These are phyloP conservation scores for Stegana nigrithorax DNA, from an alignment of 2,888 invertebrate species.

Conservation along the genomic window DNA sequence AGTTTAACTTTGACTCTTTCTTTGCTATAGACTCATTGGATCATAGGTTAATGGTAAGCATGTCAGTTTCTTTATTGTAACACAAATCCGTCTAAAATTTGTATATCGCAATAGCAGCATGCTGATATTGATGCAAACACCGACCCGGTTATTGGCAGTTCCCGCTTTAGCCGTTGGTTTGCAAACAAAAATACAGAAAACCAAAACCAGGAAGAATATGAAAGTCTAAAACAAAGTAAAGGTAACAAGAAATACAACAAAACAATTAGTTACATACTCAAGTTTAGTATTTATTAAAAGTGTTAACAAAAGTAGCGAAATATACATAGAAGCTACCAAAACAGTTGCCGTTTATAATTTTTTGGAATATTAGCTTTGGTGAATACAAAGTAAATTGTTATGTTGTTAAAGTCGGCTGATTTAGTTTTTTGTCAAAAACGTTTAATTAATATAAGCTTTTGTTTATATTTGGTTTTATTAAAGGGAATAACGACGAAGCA, in stretches of 20 bases:
- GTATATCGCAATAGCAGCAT: no score
- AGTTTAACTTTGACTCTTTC: constrained; percentile 88
- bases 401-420: no score
- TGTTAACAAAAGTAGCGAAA: no score
- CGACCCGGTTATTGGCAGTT: constrained; percentile 70
- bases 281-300: not conserved
- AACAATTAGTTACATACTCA: not conserved
- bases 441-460: no score
- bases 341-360: no score
- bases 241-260: constrained; percentile 33
- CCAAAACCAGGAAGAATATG: constrained; percentile 30
- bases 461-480: not conserved
- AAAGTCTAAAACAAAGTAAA: constrained; percentile 15
- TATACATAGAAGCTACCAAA: no score
- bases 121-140: constrained; percentile 27
- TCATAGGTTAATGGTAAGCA: constrained; percentile 77
- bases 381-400: no score
- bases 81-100: no score
- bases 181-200: constrained; percentile 53
- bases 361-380: no score
- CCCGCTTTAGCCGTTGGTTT: constrained; percentile 86
- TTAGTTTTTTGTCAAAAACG: no score
- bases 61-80: no score
- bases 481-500: constrained; percentile 4
- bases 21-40: constrained; percentile 84